Conservation (phyloP, 2,888 invertebrate species). For the Poecilobothrus nobilitatus region DNA sequence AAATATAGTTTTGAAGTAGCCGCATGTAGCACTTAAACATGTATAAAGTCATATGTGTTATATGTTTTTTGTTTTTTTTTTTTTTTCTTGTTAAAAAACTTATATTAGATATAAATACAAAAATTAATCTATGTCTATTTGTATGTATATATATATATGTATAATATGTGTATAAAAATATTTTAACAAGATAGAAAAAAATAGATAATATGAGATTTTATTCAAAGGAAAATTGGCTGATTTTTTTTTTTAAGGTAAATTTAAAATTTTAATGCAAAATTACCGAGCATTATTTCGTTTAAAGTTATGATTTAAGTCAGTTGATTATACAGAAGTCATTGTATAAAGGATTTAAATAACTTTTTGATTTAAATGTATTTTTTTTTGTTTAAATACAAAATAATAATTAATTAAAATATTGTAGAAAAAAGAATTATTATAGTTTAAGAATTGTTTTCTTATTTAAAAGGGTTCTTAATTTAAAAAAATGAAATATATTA, state of each 20-base stretch:
- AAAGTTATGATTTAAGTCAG: no score
- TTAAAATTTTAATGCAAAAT: background rate
- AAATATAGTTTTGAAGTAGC: slow-evolving; percentile 1
- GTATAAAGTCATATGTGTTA: background rate
- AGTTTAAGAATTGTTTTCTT: no score
- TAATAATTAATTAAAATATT: no score
- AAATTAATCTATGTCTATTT: background rate
- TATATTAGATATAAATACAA: background rate
- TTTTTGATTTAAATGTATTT: no score
- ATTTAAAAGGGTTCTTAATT: no score
- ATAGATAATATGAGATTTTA: background rate
- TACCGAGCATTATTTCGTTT: no score
- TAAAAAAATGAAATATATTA: no score
- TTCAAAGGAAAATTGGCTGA: background rate
- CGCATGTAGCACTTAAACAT: slow-evolving; percentile 4
- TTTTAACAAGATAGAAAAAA: background rate
- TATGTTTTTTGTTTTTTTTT: background rate
- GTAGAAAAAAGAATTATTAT: no score
- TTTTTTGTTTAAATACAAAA: no score
- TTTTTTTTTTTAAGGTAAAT: background rate
- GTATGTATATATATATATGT: background rate
- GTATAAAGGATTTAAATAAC: no score
- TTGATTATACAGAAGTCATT: no score
- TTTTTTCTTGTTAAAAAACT: background rate
- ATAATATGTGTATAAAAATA: background rate